These are phyloP conservation scores for Holacanthella duospinosa DNA, from an alignment of 2,888 invertebrate genomes.

Conservation along the genomic window DNA sequence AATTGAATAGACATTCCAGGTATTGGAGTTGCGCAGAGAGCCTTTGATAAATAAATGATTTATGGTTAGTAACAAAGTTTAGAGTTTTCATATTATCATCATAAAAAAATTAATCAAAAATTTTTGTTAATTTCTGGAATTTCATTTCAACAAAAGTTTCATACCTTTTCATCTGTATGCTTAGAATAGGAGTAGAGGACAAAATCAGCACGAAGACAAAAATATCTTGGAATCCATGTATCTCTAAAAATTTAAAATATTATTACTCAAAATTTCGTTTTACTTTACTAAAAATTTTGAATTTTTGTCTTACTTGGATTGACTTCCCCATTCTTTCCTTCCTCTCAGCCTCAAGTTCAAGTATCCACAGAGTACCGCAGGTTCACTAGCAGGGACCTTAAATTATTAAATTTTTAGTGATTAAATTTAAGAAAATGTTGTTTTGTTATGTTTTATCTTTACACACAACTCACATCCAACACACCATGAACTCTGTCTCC, in stretches of 20 bases:
- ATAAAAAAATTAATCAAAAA: slow-evolving; percentile 4
- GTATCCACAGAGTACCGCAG: slow-evolving; percentile 46
- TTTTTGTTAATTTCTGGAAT: background rate
- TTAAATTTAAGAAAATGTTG: background rate
- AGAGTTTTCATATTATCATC: background rate
- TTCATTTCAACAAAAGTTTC: background rate
- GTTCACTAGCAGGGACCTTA: slow-evolving; percentile 48
- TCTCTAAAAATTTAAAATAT: background rate
- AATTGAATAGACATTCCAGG: slow-evolving; percentile 48
- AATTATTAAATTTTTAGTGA: slow-evolving; percentile 6
- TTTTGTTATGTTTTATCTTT: background rate
- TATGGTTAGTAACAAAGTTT: background rate
- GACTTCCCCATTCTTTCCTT: slow-evolving; percentile 46
- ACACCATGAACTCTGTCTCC: slow-evolving; percentile 29
- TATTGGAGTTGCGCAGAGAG: slow-evolving; percentile 51
- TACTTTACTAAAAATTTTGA: background rate
- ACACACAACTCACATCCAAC: slow-evolving; percentile 32
- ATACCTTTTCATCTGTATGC: slow-evolving; percentile 31
- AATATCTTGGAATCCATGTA: slow-evolving; percentile 48
- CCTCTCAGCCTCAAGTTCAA: slow-evolving; percentile 45
- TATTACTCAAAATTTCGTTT: background rate
- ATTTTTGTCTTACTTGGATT: background rate
- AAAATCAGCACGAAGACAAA: slow-evolving; percentile 49
- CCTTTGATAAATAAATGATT: slow-evolving; percentile 38
- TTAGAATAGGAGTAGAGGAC: slow-evolving; percentile 46